phyloP scores from a whole-genome alignment of 1,140 invertebrate genomes.

The Portunus trituberculatus region DNA sequence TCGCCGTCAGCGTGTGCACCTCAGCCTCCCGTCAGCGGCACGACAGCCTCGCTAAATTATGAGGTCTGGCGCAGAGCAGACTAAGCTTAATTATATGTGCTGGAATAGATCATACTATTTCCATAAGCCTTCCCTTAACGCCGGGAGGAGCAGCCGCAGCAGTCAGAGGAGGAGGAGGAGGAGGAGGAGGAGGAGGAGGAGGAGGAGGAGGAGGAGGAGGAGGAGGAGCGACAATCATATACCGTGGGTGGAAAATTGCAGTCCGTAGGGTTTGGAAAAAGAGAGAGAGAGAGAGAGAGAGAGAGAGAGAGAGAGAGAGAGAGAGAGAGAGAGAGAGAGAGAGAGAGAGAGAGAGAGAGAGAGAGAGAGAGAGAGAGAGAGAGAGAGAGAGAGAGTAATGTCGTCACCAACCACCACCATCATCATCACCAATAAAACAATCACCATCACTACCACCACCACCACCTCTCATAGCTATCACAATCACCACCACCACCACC shows the following conservation, averaged over 20 bases:
- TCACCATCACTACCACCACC: too few relatives aligned
- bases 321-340: conserved; percentile 52
- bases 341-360: conserved; percentile 45
- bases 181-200: too few relatives aligned
- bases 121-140: neutral
- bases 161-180: too few relatives aligned
- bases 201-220: too few relatives aligned
- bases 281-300: neutral
- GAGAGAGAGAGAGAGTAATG: neutral
- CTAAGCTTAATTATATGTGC: neutral
- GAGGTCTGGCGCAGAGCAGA: neutral
- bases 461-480: too few relatives aligned
- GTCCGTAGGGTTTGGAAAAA: neutral
- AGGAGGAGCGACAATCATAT: too few relatives aligned
- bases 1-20: neutral
- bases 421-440: too few relatives aligned
- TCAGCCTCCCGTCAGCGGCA: neutral
- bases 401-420: too few relatives aligned
- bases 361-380: conserved; percentile 35
- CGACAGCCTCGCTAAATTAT: neutral
- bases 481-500: too few relatives aligned
- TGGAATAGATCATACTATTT: conserved; percentile 26
- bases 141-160: neutral
- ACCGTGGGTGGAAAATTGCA: too few relatives aligned
- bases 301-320: conserved; percentile 49